Base-by-base conservation (phyloP, 2,888 invertebrate species). In the Teleiodes luculella region DNA sequence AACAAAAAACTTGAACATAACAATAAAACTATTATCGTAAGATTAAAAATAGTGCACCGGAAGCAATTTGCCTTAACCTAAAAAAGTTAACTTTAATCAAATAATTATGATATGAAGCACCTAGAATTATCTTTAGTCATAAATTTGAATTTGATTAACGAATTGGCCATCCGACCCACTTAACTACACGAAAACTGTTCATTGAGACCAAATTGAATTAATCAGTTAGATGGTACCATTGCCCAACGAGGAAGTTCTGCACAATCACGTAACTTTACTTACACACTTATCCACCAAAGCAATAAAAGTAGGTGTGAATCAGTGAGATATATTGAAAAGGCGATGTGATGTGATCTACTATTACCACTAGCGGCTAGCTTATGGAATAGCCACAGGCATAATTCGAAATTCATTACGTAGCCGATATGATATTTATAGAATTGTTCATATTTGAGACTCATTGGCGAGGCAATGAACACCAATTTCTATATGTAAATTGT, bases 301-400 rank as follows among this genome's bases (percentile, higher is more conserved):
- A 53, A 52, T 49, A 51, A 53, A 53, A 53, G 37, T 48, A 46
- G 52, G 54, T 54, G 54, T 57, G 54, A 57, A 57, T 49, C 45
- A 49, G 30, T 45, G 52, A 49, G 54, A 52, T 57, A 52, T 54
- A 57, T 54, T 54, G 57, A 52, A 54, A 54, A 54, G 33, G 24
- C 45, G 53, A 54, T 48, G 31, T 37, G 53, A 54, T 48, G 31
- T 52, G 43, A 54, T 57, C 56, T 53, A 24, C 46, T 31, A 16
- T 46, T 30, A 31, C 7, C 6, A 16, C 16, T 14, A 46, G 16
- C 24, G 20, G 31, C 16, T 14, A 14, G 14, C n/a, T n/a, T n/a
- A n/a, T n/a, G n/a, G n/a, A n/a, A n/a, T n/a, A n/a, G n/a, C n/a
- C n/a, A n/a, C n/a, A n/a, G n/a, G n/a, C n/a, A n/a, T n/a, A n/a